Base-by-base conservation (phyloP, 1,140 invertebrate species). In the Drosophila varians region DNA sequence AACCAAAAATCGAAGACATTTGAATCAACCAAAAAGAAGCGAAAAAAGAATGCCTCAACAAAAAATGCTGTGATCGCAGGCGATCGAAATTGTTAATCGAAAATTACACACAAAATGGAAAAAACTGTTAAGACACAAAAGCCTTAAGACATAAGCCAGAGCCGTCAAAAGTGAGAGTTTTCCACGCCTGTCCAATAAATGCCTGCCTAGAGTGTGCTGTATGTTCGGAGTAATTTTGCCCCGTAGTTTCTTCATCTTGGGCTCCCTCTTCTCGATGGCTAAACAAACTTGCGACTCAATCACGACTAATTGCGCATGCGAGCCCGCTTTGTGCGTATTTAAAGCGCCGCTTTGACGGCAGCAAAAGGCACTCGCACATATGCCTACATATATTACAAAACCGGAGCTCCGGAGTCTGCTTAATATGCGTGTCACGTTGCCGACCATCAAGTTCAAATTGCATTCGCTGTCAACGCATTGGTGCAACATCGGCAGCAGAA, bases 391-490 rank as follows among this genome's bases (percentile, higher is more conserved):
- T 86, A 75, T 86, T 87, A 84, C 79, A 86, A 84, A 84, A 84
- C 80, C 71, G 76, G 76, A 84, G 80, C 60, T 77, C 60, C 40
- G 7, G 34, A 45, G 26, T 38, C 74, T 83, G 62, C 57, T 86
- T 89, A 89, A 86, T 78, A 89, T 89, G 86, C 86, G 80, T 89
- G 86, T 86, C 86, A 89, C 86, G 86, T 86, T 86, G 77, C 68
- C 65, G 74, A 80, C 80, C 80, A 89, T 89, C 86, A 89, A 89
- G 86, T 89, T 89, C 86, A 89, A 86, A 89, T 89, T 89, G 80
- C 86, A 86, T 89, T 89, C 68, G 77, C 86, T 89, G 86, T 89
- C 86, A 89, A 87, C 82, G 82, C 83, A 84, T 84, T 84, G 80
- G 72, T 42, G 43, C 68, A 57, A 51, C 51, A 57, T 53, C 28